Evolutionary conservation across 2,113 vertebrate species (phyloP), one percentile per base, ranked within the genome.

Genomic region (Caracal caracal): DNA sequence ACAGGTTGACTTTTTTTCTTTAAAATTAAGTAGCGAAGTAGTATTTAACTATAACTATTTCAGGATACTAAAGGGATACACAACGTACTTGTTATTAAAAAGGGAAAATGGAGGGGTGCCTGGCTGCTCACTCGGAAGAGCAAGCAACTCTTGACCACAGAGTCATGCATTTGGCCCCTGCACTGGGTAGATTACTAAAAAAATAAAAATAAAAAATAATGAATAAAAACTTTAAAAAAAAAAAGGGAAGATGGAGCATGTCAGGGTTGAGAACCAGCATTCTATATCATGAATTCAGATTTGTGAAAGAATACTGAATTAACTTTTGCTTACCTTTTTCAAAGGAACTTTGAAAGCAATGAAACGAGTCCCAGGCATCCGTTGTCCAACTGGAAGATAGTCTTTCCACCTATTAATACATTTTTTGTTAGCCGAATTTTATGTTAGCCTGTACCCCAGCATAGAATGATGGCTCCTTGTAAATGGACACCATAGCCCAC

Each of bases 321-420:
- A 82, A 61, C 30, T 40, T 59, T 43, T 59, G 0, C 98, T 97
- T 49, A 99, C 99, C 98, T 99, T 97, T 76, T 98, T 99, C 78
- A 99, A 98, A 10, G 99, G 99, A 35, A 99, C 99, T 97, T 99
- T 99, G 97, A 99, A 99, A 93, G 99, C 99, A 37, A 99, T 98
- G 98, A 99, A 99, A 40, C 99, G 99, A 0, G 99, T 99, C 49
- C 99, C 99, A 0, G 98, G 94, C 24, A 99, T 98, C 79, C 99
- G 97, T 75, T 98, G 98, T 65, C 99, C 99, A 53, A 99, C 89
- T 5, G 99, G 96, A 6, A 96, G 65, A 81, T 99, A 99, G 12
- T 99, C 96, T 0, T 98, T 98, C 99, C 99, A 99, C 73, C 99
- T 99, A 89, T 2, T 78, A 30, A 93, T 1, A 97, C 0, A 82